Evolutionary conservation across 2,797 vertebrate species (phyloP).

Genomic region (Micropoecilia bifurca): DNA sequence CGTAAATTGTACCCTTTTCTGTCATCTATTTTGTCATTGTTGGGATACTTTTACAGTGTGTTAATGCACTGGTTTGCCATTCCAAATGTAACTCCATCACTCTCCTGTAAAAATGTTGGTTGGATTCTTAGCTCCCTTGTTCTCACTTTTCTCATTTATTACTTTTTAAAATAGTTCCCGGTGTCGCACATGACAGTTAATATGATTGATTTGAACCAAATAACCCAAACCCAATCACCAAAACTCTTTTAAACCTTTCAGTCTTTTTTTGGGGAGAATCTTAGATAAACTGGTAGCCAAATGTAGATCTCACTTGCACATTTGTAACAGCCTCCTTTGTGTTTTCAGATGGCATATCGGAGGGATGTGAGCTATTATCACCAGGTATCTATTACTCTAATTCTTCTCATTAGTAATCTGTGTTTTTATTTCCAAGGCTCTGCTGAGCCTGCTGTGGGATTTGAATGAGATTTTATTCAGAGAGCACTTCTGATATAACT

Average conservation of each 20-base stretch:
- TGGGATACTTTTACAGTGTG: background rate
- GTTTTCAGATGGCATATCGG: conserved; percentile 80
- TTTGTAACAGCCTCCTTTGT: conserved; percentile 42
- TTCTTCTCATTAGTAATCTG: conserved; percentile 42
- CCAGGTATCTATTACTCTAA: conserved; percentile 77
- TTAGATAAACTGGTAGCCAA: conserved; percentile 5
- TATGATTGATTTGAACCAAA: background rate
- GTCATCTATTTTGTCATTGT: background rate
- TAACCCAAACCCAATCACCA: background rate
- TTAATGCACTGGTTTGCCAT: background rate
- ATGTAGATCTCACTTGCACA: background rate
- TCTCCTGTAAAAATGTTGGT: background rate
- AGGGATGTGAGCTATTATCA: conserved; percentile 82
- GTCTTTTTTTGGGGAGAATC: background rate
- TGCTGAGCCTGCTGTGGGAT: conserved; percentile 43
- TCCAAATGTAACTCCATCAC: too few relatives aligned
- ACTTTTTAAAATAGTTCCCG: background rate
- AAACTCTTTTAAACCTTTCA: background rate
- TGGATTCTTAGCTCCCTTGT: background rate
- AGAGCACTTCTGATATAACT: conserved; percentile 43
- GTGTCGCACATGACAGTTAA: background rate
- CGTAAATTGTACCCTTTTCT: background rate
- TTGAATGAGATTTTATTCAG: conserved; percentile 46
- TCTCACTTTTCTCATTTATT: background rate
- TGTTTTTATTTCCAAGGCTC: conserved; percentile 53